Base-by-base conservation (phyloP, 1,140 invertebrate species). In the Macrostomum lignano region DNA sequence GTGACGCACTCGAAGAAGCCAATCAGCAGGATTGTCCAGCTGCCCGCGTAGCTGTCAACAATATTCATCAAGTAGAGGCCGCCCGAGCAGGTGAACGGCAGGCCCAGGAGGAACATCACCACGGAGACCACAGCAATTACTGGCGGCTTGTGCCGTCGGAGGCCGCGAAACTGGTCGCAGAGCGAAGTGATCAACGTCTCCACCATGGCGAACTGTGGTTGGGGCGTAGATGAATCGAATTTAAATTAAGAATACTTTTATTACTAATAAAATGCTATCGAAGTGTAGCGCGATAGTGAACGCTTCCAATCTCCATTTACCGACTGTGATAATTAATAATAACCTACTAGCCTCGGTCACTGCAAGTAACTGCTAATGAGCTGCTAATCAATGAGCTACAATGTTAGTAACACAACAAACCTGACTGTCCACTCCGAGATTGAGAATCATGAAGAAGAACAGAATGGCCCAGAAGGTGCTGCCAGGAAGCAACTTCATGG, bases 31-130 rank as follows among this genome's bases (percentile, higher is more conserved):
- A 74, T 71, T n/a, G 73, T 74, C 64, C 72, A 74, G 42, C 74
- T 74, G 7, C 73, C 73, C 1, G 73, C 70, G 44, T 75, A 75
- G 44, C 74, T 73, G 46, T 78, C 74, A 66, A 77, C 72, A 30
- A 77, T 44, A 45, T 75, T 70, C 2, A 77, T 51, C 65, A 73
- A 70, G 49, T 74, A 74, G 65, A 74, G 71, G 5, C 73, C 74
- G 44, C 70, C 49, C 50, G 59, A 38, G 13, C 24, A 45, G 14
- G 46, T 47, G n/a, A 48, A 37, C 14, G 47, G 46, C 14, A 55
- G 37, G n/a, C 51, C 52, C n/a, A 51, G 32, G 15, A 49, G 19
- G 31, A 43, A 51, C 23, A 47, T 38, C 1, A 37, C 21, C 9
- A 35, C 24, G 42, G 47, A 53, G 2, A 49, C 19, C 24, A 43